Conservation (phyloP, 2,888 invertebrate species). For the Cancer borealis region DNA sequence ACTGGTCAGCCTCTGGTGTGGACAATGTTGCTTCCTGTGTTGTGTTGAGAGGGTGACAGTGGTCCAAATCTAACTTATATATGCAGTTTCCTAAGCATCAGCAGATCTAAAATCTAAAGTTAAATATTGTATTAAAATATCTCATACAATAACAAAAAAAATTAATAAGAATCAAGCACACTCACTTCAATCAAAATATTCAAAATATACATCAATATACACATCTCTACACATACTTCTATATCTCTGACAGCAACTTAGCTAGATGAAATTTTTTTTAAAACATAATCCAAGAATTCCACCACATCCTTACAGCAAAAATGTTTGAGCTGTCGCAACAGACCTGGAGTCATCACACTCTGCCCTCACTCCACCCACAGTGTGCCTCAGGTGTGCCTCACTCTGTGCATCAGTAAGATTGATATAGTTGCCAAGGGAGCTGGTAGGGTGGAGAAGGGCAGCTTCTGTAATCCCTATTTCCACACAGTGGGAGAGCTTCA, state of each 20-base stretch:
- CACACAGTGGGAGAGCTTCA: slow-evolving; percentile 1
- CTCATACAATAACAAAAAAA: slow-evolving; percentile 13
- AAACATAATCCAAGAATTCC: slow-evolving; percentile 15
- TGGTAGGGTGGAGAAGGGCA: slow-evolving; percentile 29
- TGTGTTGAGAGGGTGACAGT: slow-evolving; percentile 40
- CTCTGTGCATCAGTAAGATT: background rate
- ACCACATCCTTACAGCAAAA: slow-evolving; percentile 41
- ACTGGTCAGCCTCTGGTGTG: slow-evolving; percentile 13
- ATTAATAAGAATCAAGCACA: slow-evolving; percentile 42
- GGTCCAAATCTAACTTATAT: slow-evolving; percentile 30
- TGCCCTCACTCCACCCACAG: slow-evolving; percentile 21
- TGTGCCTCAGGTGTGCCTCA: background rate
- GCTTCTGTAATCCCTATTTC: slow-evolving; percentile 19
- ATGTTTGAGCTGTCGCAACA: slow-evolving; percentile 33
- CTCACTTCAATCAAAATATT: slow-evolving; percentile 61
- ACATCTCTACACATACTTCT: slow-evolving; percentile 40
- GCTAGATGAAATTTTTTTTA: slow-evolving; percentile 9
- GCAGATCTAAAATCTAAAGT: slow-evolving; percentile 38
- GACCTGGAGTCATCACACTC: slow-evolving; percentile 23
- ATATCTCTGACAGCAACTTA: slow-evolving; percentile 40
- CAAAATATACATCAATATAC: slow-evolving; percentile 64
- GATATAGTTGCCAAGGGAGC: slow-evolving; percentile 54
- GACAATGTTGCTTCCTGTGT: slow-evolving; percentile 23
- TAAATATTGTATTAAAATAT: slow-evolving; percentile 33
- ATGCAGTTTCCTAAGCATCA: slow-evolving; percentile 41